These are phyloP conservation scores for Engraulis encrasicolus DNA, from an alignment of 2,113 vertebrate species.

Conservation along the genomic window DNA sequence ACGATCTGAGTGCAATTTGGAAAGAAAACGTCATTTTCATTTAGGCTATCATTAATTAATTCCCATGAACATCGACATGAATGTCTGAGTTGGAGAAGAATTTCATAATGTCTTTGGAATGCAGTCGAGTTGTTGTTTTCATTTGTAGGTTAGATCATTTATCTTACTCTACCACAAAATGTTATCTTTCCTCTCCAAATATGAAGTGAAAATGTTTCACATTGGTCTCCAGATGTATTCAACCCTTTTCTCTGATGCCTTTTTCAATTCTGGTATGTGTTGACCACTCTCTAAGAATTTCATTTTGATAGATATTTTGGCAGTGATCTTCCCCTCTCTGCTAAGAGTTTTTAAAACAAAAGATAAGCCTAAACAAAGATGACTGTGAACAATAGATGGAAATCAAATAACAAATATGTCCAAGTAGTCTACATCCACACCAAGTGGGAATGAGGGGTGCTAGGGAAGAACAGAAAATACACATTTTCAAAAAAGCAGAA, in stretches of 20 bases:
- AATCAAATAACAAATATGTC: not conserved
- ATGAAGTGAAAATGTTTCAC: not conserved
- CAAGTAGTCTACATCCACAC: not conserved
- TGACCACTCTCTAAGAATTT: not conserved
- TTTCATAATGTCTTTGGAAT: not conserved
- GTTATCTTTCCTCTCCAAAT: not conserved
- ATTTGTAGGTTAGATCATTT: not conserved
- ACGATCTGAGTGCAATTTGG: not conserved
- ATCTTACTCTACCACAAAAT: not conserved
- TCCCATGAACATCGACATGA: not conserved
- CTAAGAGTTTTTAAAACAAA: not conserved
- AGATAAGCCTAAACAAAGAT: not conserved
- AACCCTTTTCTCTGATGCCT: not conserved
- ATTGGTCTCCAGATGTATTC: not conserved
- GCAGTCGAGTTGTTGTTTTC: too few relatives aligned
- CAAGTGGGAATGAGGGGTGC: not conserved
- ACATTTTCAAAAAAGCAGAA: not conserved
- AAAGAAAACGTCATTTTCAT: not conserved
- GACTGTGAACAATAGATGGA: not conserved
- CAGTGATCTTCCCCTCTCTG: not conserved
- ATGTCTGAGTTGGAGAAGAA: not conserved
- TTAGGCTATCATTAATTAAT: not conserved
- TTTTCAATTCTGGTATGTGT: not conserved
- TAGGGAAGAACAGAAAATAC: not conserved
- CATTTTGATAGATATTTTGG: not conserved